Conservation (phyloP, 1,140 invertebrate genomes). For the Littorina saxatilis region DNA sequence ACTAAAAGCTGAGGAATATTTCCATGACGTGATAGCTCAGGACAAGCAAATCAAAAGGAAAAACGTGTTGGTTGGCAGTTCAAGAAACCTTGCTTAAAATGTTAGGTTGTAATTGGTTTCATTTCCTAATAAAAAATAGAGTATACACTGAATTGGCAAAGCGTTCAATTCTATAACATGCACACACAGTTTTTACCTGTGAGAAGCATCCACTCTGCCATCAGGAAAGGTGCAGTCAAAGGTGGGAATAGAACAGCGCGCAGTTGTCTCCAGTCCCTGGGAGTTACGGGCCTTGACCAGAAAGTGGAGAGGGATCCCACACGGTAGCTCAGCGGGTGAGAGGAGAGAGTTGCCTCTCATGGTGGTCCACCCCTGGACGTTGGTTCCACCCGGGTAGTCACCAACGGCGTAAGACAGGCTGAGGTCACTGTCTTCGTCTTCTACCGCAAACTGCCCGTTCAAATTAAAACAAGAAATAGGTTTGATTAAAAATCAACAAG, state of each 20-base stretch:
- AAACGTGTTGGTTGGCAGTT: no score
- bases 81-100: no score
- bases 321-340: slow-evolving; percentile 36
- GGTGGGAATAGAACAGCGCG: slow-evolving; percentile 43
- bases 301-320: slow-evolving; percentile 54
- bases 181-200: not conserved
- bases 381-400: slow-evolving; percentile 47
- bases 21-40: no score
- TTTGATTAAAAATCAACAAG: no score
- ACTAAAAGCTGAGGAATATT: no score
- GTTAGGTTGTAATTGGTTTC: no score
- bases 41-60: no score
- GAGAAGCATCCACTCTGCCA: slow-evolving; percentile 41
- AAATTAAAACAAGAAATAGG: no score
- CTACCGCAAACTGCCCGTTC: not conserved
- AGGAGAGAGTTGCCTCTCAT: slow-evolving; percentile 47
- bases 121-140: no score
- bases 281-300: slow-evolving; percentile 53
- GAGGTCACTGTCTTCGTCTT: slow-evolving; percentile 27
- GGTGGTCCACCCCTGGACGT: slow-evolving; percentile 51
- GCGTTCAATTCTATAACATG: no score
- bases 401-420: slow-evolving; percentile 46
- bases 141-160: no score
- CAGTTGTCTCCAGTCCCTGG: slow-evolving; percentile 39
- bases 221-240: slow-evolving; percentile 54